Conservation (phyloP, 1,140 invertebrate genomes). For the Liolophura sinensis region DNA sequence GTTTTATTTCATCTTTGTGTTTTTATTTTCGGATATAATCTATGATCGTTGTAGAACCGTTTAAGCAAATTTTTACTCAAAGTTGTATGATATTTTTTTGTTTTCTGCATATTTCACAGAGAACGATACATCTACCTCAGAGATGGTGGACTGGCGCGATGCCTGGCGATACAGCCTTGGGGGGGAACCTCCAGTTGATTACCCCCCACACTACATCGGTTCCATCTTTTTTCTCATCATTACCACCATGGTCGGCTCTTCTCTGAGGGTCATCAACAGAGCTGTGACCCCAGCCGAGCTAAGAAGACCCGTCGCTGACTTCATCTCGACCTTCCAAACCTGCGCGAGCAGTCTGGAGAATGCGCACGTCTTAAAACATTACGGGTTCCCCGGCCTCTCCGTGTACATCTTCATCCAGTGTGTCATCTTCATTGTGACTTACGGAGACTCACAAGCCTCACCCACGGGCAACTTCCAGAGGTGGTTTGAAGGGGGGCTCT, state of each 20-base stretch:
- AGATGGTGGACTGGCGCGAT: slow-evolving; percentile 28
- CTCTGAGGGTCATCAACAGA: slow-evolving; percentile 31
- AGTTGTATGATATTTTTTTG: too few relatives aligned
- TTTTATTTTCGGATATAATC: too few relatives aligned
- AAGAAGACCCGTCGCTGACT: slow-evolving; percentile 32
- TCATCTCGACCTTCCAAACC: slow-evolving; percentile 44
- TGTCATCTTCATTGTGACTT: slow-evolving; percentile 42
- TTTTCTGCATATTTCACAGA: too few relatives aligned
- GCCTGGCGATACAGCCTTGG: slow-evolving; percentile 25
- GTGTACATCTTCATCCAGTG: slow-evolving; percentile 39
- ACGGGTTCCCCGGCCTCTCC: slow-evolving; percentile 41
- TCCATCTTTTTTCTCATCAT: slow-evolving; percentile 45
- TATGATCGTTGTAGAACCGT: too few relatives aligned
- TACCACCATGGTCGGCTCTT: slow-evolving; percentile 30
- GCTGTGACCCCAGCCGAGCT: slow-evolving; percentile 23
- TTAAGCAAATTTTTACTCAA: too few relatives aligned
- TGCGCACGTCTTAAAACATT: slow-evolving; percentile 49
- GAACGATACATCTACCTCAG: background rate
- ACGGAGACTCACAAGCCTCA: slow-evolving; percentile 42
- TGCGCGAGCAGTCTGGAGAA: slow-evolving; percentile 54
- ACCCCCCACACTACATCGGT: slow-evolving; percentile 36
- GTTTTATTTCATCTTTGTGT: too few relatives aligned
- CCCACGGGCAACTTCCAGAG: slow-evolving; percentile 40
- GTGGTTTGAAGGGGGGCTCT: slow-evolving; percentile 24
- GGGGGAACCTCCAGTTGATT: slow-evolving; percentile 21